These are phyloP conservation scores for Lissonota sp. DNA, from an alignment of 2,888 invertebrate genomes.

Conservation along the genomic window DNA sequence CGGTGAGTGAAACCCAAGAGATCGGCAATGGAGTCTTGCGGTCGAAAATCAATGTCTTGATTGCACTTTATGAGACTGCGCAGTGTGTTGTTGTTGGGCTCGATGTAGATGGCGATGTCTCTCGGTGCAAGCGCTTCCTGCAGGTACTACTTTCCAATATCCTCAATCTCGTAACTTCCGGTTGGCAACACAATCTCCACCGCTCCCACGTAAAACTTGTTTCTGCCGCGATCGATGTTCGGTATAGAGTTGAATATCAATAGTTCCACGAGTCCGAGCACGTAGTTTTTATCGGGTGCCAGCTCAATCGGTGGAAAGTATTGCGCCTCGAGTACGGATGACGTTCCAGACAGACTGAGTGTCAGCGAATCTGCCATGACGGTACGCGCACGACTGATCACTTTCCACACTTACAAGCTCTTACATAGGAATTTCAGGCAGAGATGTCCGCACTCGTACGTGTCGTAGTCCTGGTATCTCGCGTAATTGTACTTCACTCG, in stretches of 20 bases:
- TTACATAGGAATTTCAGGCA: conserved; percentile 30
- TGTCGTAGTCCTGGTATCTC: conserved; percentile 45
- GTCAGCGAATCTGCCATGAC: conserved; percentile 57
- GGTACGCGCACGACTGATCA: background rate
- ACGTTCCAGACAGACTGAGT: conserved; percentile 69
- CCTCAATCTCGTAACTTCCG: conserved; percentile 74
- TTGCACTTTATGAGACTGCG: conserved; percentile 49
- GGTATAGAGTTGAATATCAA: conserved; percentile 73
- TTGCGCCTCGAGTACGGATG: conserved; percentile 66
- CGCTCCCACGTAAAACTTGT: conserved; percentile 57
- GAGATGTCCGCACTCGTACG: conserved; percentile 28
- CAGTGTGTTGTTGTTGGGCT: conserved; percentile 22
- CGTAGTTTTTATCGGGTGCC: conserved; percentile 65
- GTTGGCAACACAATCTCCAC: conserved; percentile 68
- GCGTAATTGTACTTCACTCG: conserved; percentile 23
- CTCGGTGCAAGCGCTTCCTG: conserved; percentile 18
- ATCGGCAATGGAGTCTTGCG: conserved; percentile 40
- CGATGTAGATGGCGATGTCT: background rate
- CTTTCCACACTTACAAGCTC: background rate
- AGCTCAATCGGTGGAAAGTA: conserved; percentile 73
- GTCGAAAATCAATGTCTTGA: conserved; percentile 33
- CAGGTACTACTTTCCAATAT: conserved; percentile 69
- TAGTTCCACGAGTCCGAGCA: conserved; percentile 73
- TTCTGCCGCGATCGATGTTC: conserved; percentile 75
- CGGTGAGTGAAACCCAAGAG: conserved; percentile 30